phyloP scores from a whole-genome alignment of 1,140 invertebrate species.

The Laupala kohalensis region DNA sequence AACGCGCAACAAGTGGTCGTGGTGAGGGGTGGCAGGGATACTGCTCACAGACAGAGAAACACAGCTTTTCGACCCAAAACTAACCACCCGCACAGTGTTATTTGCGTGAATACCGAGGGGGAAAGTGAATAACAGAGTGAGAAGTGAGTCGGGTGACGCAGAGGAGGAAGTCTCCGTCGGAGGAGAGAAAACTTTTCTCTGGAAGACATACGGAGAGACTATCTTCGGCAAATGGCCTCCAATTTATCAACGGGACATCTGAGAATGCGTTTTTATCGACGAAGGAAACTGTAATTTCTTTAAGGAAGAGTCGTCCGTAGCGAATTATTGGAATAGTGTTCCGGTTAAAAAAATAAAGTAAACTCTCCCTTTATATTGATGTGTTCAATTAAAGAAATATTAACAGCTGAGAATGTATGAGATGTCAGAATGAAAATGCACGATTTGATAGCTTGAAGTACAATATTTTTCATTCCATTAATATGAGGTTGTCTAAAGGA shows the following conservation, averaged over 20 bases:
- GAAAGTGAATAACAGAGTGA: background rate
- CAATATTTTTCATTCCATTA: no score
- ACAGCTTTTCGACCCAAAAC: background rate
- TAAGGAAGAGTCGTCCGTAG: no score
- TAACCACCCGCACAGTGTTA: background rate
- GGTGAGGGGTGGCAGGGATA: background rate
- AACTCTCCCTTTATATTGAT: no score
- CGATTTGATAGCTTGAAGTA: no score
- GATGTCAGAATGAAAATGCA: no score
- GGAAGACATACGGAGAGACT: background rate
- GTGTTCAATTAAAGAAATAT: no score
- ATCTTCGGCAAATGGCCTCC: background rate
- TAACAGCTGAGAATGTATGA: no score
- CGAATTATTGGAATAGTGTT: no score
- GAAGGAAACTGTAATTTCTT: no score
- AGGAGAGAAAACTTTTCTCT: background rate
- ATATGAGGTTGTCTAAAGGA: no score
- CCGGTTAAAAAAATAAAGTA: no score
- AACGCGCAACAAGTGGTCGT: background rate
- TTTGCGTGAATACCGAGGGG: background rate
- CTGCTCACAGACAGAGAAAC: background rate
- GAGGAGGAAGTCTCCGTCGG: background rate
- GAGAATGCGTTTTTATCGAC: background rate
- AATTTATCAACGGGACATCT: background rate
- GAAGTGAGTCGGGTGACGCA: background rate